Percentiles rank a stretch among this genome's conserved stretches.
phyloP scores from a whole-genome alignment of 2,113 vertebrate genomes.

The Synodontis membranacea region DNA sequence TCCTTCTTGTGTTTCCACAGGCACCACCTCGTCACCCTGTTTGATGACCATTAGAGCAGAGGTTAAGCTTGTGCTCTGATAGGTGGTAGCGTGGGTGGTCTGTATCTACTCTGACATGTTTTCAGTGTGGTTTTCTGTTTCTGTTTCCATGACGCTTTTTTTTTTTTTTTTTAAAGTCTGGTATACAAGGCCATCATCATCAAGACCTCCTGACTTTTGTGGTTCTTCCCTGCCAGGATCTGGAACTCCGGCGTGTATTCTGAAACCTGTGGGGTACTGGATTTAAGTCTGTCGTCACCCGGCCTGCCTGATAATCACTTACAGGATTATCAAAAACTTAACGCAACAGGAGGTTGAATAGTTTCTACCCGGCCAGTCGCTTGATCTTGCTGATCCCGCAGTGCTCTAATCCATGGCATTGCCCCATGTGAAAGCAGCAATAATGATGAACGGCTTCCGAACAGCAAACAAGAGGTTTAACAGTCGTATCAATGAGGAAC shows the following conservation, averaged over 20 bases:
- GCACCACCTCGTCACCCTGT: neutral
- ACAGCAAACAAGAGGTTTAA: neutral
- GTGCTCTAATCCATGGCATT: neutral
- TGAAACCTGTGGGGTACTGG: neutral
- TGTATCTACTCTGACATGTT: neutral
- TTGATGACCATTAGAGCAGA: neutral
- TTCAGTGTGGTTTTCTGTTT: neutral
- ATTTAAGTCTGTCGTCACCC: neutral
- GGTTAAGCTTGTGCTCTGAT: neutral
- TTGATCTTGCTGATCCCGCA: neutral
- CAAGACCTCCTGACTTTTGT: neutral
- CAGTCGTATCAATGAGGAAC: neutral
- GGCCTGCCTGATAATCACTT: neutral
- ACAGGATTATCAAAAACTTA: constrained; percentile 6
- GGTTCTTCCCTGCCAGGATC: neutral
- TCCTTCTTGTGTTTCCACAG: neutral
- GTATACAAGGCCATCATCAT: neutral
- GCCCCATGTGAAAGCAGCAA: neutral
- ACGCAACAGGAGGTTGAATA: neutral
- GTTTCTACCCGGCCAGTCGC: neutral
- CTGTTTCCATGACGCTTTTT: neutral
- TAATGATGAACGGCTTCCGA: neutral
- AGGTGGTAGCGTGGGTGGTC: neutral
- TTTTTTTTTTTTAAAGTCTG: too few relatives aligned
- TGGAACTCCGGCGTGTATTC: neutral